Evolutionary conservation across 53 echinoderm and acorn worm species (phyloP), one percentile per base, ranked within the genome.

Genomic region (Henricia sp.): DNA sequence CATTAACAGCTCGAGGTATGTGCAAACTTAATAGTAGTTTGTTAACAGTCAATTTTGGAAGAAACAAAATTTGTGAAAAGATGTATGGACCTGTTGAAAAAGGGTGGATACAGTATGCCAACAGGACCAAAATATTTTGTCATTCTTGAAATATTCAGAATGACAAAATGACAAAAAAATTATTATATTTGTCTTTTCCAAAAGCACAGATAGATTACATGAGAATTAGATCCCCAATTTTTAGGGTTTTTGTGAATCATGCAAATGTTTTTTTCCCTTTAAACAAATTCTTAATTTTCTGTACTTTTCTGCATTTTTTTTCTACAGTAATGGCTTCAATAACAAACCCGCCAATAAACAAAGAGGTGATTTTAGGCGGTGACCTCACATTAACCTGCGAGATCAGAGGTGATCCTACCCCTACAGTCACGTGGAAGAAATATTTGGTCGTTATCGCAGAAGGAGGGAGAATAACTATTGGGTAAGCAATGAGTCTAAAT

Each of bases 391-490:
- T 96, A 77, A 87, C 74, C 54, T 96, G 96, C 38, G 46, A 74
- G 26, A 93, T 86, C 17, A 56, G 84, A 32, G 96, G 96, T 25
- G 93, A 96, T 69, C 96, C 96, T 29, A 58, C 17, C 43, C 96
- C 96, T 68, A 85, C 67, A n/a, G 57, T 96, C 30, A 74, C 35
- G 2, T 96, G 96, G 96, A 91, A 64, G 55, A 94, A 93, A 67
- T 91, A 96, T 42, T 41, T 84, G 28, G 64, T 74, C 24, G 73
- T 84, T 16, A 52, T 93, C 27, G 40, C 68, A 12, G 57, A 84
- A 1, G 91, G 93, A 54, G 59, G 74, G 40, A 86, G 95, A 46
- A 78, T 75, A 14, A 95, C 95, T 2, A 89, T 95, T 38, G 89
- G 93, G 95, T 95, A 65, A 88, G 87, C 40, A 19, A 40, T 1